Base-by-base conservation (phyloP, 1,140 invertebrate genomes). In the Zaprionus taronus region DNA sequence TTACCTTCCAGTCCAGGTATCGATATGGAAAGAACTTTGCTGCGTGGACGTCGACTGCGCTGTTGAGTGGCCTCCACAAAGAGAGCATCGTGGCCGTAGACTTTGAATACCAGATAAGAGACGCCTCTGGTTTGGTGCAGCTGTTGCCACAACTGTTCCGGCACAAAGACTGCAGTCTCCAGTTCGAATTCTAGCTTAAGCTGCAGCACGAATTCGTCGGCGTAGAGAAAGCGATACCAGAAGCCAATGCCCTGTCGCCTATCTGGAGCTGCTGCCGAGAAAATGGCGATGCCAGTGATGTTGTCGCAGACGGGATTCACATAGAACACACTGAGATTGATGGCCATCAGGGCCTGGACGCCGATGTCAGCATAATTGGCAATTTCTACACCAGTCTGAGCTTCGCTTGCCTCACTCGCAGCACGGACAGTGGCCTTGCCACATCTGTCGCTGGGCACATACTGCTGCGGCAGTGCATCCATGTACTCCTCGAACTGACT, bases 1-100 rank as follows among this genome's bases (percentile, higher is more conserved):
- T 41, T 58, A 92, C 91, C 53, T 4, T 12, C 2, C 14, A 71
- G 49, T 9, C 73, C 83, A 0, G 89, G 89, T 63, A 92, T 79
- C 0, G 85, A 82, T 63, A 92, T 87, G 14, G 91, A 92, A 1
- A 92, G 60, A 11, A 92, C 90, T 73, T 91, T 92, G 20, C 91
- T 92, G 55, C 86, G 86, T 1, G 91, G 91, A 11, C 75, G 68
- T 2, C 85, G 80, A 22, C 53, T 72, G 15, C 77, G 73, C 34
- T 77, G 7, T 11, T 20, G 14, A 2, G 63, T 9, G 6, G 57
- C 72, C 47, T 92, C 89, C 63, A 92, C 91, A 47, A 92, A 92
- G 9, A 92, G 85, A 4, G 63, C 79, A 41, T 92, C 91, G 41
- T 91, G 79, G 7, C 69, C 83, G 44, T 92, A 92, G 14, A 92